These are phyloP conservation scores for Conus ventricosus DNA, from an alignment of 1,140 invertebrate genomes.

Conservation along the genomic window DNA sequence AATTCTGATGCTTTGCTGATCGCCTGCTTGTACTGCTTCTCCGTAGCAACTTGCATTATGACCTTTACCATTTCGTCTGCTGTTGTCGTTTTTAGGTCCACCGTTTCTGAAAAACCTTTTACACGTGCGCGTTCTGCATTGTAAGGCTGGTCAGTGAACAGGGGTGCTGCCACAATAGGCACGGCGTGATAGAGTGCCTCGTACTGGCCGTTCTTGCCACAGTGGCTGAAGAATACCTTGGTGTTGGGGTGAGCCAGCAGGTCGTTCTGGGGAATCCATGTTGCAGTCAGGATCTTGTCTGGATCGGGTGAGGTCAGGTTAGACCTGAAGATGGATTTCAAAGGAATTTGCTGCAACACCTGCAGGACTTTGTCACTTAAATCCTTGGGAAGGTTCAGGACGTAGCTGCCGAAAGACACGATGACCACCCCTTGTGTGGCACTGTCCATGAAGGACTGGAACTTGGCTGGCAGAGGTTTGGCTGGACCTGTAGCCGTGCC, in stretches of 20 bases:
- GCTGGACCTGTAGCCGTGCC: slow-evolving; percentile 37
- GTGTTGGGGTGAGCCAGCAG: slow-evolving; percentile 77
- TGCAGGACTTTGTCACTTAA: slow-evolving; percentile 35
- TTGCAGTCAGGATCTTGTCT: slow-evolving; percentile 41
- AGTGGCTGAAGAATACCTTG: slow-evolving; percentile 58
- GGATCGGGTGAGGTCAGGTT: slow-evolving; percentile 27
- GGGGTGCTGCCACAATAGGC: slow-evolving; percentile 80
- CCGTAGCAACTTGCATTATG: neutral
- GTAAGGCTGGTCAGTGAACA: slow-evolving; percentile 81
- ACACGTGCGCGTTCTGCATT: slow-evolving; percentile 65
- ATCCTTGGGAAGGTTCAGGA: slow-evolving; percentile 35
- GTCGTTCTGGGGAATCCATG: slow-evolving; percentile 62
- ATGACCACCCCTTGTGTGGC: slow-evolving; percentile 51
- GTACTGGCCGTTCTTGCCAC: slow-evolving; percentile 55
- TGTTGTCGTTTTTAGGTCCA: neutral
- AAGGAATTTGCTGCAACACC: slow-evolving; percentile 38
- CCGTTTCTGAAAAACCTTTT: slow-evolving; percentile 32
- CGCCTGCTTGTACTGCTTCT: slow-evolving; percentile 41
- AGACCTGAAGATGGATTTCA: slow-evolving; percentile 44
- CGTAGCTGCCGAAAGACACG: slow-evolving; percentile 51
- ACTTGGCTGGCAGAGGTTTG: slow-evolving; percentile 28
- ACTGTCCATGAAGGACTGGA: slow-evolving; percentile 47
- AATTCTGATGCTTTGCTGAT: slow-evolving; percentile 56
- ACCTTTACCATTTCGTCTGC: neutral
- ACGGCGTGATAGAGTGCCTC: slow-evolving; percentile 60